Conservation (phyloP, 2,888 invertebrate species). For the Heliconius aoede region DNA sequence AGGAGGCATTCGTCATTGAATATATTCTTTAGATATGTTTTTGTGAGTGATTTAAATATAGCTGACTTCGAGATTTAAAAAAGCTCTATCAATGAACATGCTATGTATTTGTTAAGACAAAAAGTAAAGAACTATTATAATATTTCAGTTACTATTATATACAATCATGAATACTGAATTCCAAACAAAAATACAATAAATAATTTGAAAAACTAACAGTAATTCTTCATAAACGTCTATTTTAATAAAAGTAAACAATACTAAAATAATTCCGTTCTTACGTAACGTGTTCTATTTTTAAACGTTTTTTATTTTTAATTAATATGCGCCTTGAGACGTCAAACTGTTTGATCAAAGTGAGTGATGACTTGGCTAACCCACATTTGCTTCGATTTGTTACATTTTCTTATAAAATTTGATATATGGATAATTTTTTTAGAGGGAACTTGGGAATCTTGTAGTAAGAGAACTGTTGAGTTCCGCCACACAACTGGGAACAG, state of each 20-base stretch:
- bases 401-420: conserved; percentile 6
- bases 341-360: conserved; percentile 52
- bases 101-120: not conserved
- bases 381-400: conserved; percentile 18
- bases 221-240: not conserved
- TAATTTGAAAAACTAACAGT: not conserved
- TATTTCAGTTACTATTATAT: not conserved
- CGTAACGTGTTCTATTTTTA: conserved; percentile 4
- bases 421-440: not conserved
- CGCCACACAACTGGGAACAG: too few relatives aligned
- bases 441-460: too few relatives aligned
- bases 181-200: not conserved
- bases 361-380: conserved; percentile 45
- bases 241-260: not conserved
- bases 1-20: conserved; percentile 43
- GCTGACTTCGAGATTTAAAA: not conserved
- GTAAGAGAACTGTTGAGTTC: too few relatives aligned
- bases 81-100: too few relatives aligned
- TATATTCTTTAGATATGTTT: not conserved
- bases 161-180: not conserved
- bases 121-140: not conserved
- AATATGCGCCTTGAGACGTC: conserved; percentile 50
- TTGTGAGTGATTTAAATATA: not conserved
- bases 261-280: not conserved
- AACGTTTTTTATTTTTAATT: conserved; percentile 6